Conservation (phyloP, 2,888 invertebrate species). For the Mimumesa dahlbomi region DNA sequence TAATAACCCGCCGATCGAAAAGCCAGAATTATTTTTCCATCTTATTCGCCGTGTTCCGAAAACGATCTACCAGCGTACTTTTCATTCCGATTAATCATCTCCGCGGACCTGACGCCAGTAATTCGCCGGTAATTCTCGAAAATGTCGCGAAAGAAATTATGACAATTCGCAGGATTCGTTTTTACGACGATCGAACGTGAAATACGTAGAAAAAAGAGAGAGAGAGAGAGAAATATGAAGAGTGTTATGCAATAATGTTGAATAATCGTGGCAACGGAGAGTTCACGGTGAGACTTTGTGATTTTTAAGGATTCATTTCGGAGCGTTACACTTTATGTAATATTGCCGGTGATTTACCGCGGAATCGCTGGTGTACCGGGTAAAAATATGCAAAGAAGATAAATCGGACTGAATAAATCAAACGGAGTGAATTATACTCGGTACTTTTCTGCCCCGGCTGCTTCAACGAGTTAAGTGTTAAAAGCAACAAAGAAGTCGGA, state of each 20-base stretch:
- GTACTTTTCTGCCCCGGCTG: slow-evolving; percentile 42
- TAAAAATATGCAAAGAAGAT: slow-evolving; percentile 59
- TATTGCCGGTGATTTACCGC: slow-evolving; percentile 42
- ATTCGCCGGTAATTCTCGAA: no score
- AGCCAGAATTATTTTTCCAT: no score
- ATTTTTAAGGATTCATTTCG: slow-evolving; percentile 17
- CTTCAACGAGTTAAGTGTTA: slow-evolving; percentile 42
- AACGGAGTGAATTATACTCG: slow-evolving; percentile 56
- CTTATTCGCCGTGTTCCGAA: no score
- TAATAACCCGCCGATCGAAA: slow-evolving; percentile 56
- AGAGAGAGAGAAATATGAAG: no score
- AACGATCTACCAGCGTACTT: background rate
- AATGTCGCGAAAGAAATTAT: no score
- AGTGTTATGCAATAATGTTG: no score
- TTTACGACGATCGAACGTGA: no score
- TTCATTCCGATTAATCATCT: background rate
- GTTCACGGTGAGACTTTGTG: no score
- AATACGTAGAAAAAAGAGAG: no score
- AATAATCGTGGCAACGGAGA: no score
- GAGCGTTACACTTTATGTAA: slow-evolving; percentile 19
- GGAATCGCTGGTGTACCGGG: slow-evolving; percentile 14
- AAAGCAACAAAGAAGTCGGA: slow-evolving; percentile 39
- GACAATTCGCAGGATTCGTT: no score
- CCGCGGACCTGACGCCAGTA: no score
- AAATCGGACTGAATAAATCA: slow-evolving; percentile 60